Base-by-base conservation (phyloP, 2,888 invertebrate species). In the Pogonocherus hispidulus region DNA sequence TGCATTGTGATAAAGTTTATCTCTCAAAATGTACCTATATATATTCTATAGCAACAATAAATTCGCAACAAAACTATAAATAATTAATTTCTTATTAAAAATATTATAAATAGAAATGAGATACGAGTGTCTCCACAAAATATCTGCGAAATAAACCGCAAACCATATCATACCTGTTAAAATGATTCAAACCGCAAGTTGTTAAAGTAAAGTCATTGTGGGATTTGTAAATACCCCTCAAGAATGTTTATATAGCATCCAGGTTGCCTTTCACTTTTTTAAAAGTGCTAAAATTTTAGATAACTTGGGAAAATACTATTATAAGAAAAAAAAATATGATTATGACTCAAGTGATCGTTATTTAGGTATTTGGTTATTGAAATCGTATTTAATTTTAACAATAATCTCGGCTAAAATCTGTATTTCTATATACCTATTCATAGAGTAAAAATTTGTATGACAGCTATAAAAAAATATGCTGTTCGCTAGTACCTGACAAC, bases 171-270 rank as follows among this genome's bases (percentile, higher is more conserved):
- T 51, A 37, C n/a, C 32, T 49, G 14, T 37, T 51, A 51, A 20
- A 55, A 51, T 51, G 49, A 62, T 62, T 51, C 37, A 6, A 20
- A 51, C 62, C 62, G 18, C 62, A 62, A 23, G 9, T 47, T 59
- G 32, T 47, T 46, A 49, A n/a, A 51, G 14, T 23, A 18, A 35
- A 11, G 27, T 32, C 20, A 27, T 16, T 46, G 27, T 27, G 27
- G 62, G 51, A 32, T 51, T 62, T 62, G 49, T 49, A 62, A 49
- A 51, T 37, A 51, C 32, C 32, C n/a, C 14, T 11, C 27, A 20
- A 37, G 18, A 51, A 20, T 60, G n/a, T 51, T 46, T 27, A 6
- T 32, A 47, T 11, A 35, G 9, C 14, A 47, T 59, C n/a, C 19
- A 20, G 20, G 37, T 1, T 37, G 19, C 1, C 20, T 55, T 14